A percentile compares a stretch with the other conserved stretches of the same genome.
phyloP scores from a whole-genome alignment of 1,140 invertebrate species.

The Bombus superbus region DNA sequence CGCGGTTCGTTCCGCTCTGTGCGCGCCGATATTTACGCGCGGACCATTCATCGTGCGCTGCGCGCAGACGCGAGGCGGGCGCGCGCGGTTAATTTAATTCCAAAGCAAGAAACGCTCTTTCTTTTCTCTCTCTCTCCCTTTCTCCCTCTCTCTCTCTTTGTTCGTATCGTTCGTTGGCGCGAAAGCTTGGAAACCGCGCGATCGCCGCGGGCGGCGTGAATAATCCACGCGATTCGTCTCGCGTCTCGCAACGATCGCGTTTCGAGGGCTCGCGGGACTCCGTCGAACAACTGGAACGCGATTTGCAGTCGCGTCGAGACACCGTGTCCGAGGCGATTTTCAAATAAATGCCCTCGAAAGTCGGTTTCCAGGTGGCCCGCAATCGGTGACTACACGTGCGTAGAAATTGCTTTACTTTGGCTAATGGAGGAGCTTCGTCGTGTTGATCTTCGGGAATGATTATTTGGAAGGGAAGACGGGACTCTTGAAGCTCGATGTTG shows the following conservation, averaged over 20 bases:
- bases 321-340: constrained; percentile 25
- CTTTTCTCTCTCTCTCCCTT: neutral
- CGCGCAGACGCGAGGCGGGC: constrained; percentile 12
- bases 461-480: neutral
- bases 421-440: neutral
- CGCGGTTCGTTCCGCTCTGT: constrained; percentile 52
- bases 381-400: neutral
- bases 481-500: neutral
- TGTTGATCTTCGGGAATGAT: neutral
- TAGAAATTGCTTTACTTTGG: neutral
- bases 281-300: constrained; percentile 17
- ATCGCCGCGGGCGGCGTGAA: constrained; percentile 7
- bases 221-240: constrained; percentile 30
- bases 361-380: neutral
- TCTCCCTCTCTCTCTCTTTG: too few relatives aligned
- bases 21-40: constrained; percentile 60
- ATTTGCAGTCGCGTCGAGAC: neutral
- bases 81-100: constrained; percentile 44
- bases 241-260: constrained; percentile 7
- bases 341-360: neutral
- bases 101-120: constrained; percentile 24
- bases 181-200: neutral
- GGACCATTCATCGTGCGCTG: constrained; percentile 22
- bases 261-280: neutral
- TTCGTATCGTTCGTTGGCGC: neutral